Evolutionary conservation across 64 coral and sea anemone genomes (phyloP).

Genomic region (Stichodactyla mertensii): DNA sequence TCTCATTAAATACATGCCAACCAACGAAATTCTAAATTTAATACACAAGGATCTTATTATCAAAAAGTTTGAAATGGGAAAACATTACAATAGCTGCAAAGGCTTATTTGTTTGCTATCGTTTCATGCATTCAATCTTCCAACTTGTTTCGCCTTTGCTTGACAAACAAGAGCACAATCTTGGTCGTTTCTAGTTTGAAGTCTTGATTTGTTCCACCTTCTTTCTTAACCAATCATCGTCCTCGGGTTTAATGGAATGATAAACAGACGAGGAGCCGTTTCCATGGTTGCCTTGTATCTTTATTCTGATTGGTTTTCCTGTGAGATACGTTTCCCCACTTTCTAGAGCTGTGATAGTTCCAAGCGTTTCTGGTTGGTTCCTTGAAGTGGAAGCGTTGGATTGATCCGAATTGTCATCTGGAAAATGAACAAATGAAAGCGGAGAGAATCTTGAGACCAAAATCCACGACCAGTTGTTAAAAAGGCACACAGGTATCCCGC

Average conservation of each 20-base stretch:
- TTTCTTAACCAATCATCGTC: constrained; percentile 3
- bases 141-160: no score
- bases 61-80: no score
- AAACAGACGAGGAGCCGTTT: not conserved
- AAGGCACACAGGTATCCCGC: not conserved
- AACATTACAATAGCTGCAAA: no score
- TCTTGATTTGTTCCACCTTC: not conserved
- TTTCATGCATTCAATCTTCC: no score
- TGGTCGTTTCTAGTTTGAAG: not conserved
- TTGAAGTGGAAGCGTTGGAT: not conserved
- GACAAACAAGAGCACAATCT: not conserved
- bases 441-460: no score
- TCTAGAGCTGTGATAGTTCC: constrained; percentile 31
- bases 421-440: not conserved
- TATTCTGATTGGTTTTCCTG: constrained; percentile 12
- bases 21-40: no score
- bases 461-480: no score
- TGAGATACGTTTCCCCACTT: constrained; percentile 39
- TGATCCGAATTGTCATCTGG: not conserved
- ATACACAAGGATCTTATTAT: no score
- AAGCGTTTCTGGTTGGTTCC: not conserved
- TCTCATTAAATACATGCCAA: no score
- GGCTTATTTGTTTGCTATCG: no score
- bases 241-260: not conserved
- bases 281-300: not conserved